Conservation (phyloP, 1,140 invertebrate species). For the Cecropterus lyciades region DNA sequence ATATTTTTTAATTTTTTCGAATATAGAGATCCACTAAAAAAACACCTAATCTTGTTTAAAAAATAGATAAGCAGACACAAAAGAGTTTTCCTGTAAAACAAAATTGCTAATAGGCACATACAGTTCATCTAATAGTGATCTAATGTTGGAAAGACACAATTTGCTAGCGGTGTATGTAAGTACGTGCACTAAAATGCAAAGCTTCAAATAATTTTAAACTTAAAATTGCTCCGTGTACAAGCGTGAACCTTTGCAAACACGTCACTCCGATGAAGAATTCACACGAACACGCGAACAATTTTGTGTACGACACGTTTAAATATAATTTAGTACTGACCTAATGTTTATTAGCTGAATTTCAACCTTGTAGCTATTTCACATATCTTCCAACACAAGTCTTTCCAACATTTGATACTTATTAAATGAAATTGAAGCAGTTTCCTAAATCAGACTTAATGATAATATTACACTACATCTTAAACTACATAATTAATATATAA, state of each 20-base stretch:
- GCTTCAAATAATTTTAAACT: conserved; percentile 48
- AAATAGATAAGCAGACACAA: background rate
- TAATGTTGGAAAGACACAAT: conserved; percentile 77
- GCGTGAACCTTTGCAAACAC: conserved; percentile 64
- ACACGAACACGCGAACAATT: conserved; percentile 63
- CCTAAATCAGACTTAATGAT: conserved; percentile 32
- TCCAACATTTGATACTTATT: conserved; percentile 65
- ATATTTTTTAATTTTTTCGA: no score
- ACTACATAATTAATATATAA: background rate
- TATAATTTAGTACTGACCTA: conserved; percentile 72
- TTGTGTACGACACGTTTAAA: conserved; percentile 46
- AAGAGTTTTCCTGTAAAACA: background rate
- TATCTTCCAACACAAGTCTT: conserved; percentile 59
- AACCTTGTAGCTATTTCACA: conserved; percentile 11
- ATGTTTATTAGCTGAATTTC: conserved; percentile 42
- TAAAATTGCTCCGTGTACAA: conserved; percentile 46
- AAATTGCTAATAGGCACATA: conserved; percentile 4
- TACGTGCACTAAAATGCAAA: conserved; percentile 58
- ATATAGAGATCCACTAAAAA: no score
- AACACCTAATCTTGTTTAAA: no score
- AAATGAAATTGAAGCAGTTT: conserved; percentile 34
- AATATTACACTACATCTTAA: conserved; percentile 15
- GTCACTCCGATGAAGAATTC: conserved; percentile 54
- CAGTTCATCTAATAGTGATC: conserved; percentile 36
- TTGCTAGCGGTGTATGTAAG: conserved; percentile 59